Evolutionary conservation across 2,797 vertebrate genomes (phyloP).

Genomic region (Sus cebifrons): DNA sequence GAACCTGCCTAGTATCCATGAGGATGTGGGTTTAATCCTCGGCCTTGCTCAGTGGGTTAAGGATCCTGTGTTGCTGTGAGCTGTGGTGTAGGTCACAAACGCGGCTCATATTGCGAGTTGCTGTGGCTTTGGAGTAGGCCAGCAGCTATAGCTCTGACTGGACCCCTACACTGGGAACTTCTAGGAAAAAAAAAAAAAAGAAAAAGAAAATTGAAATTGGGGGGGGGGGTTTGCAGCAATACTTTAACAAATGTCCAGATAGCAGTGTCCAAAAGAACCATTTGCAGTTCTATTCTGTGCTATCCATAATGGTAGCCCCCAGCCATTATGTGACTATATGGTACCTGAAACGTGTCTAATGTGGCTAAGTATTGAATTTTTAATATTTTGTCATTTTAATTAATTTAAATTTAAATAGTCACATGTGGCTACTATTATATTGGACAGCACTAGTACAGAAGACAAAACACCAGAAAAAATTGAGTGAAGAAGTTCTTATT

Average conservation of each 20-base stretch:
- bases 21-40: no score
- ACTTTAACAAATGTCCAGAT: conserved; percentile 19
- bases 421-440: neutral
- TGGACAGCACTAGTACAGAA: conserved; percentile 1
- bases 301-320: neutral
- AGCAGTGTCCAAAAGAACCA: neutral
- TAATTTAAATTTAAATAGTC: conserved; percentile 23
- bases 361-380: conserved; percentile 16
- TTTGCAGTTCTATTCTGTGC: neutral
- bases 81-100: no score
- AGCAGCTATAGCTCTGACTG: no score
- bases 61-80: no score
- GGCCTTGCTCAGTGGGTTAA: no score
- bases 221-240: neutral
- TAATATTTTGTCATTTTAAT: conserved; percentile 4
- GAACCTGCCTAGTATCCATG: no score
- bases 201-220: no score
- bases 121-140: no score
- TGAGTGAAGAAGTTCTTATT: neutral
- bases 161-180: no score
- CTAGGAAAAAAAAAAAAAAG: no score
- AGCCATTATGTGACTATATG: neutral
- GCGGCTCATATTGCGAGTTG: no score
- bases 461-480: conserved; percentile 40
- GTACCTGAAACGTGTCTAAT: conserved; percentile 17